Conservation (phyloP, 1,140 invertebrate species). For the Platorchestia sp. region DNA sequence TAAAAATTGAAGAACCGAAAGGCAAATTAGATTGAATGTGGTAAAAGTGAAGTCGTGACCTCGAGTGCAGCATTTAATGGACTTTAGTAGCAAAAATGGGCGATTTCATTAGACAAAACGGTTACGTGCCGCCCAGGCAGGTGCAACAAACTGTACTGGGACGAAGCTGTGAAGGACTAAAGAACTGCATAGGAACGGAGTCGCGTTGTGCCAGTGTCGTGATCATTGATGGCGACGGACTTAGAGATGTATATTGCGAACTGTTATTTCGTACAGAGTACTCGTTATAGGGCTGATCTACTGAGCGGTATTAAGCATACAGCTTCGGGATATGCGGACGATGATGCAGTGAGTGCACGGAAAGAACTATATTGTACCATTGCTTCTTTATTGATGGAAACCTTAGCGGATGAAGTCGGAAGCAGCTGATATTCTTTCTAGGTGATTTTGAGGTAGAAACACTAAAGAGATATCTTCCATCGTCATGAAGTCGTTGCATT, state of each 20-base stretch:
- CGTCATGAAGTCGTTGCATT: neutral
- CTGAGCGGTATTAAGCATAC: no score
- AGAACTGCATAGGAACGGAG: neutral
- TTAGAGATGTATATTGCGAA: no score
- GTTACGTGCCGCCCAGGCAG: neutral
- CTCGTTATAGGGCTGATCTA: no score
- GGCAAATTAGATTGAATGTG: neutral
- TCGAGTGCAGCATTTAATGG: slow-evolving; percentile 17
- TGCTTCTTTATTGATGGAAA: neutral
- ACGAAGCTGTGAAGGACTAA: neutral
- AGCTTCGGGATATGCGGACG: no score
- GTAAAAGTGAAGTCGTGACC: slow-evolving; percentile 19
- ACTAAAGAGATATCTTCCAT: neutral
- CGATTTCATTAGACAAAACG: slow-evolving; percentile 11
- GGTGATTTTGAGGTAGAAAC: neutral
- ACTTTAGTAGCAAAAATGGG: neutral
- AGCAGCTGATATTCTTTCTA: neutral
- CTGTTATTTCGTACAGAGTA: no score
- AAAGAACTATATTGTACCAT: no score
- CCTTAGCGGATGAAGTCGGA: neutral
- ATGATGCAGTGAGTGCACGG: neutral
- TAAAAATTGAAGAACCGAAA: slow-evolving; percentile 24
- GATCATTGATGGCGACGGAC: no score
- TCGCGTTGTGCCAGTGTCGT: no score
- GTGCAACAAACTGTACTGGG: neutral